phyloP scores from a whole-genome alignment of 2,113 vertebrate genomes.

The Canis aureus region DNA sequence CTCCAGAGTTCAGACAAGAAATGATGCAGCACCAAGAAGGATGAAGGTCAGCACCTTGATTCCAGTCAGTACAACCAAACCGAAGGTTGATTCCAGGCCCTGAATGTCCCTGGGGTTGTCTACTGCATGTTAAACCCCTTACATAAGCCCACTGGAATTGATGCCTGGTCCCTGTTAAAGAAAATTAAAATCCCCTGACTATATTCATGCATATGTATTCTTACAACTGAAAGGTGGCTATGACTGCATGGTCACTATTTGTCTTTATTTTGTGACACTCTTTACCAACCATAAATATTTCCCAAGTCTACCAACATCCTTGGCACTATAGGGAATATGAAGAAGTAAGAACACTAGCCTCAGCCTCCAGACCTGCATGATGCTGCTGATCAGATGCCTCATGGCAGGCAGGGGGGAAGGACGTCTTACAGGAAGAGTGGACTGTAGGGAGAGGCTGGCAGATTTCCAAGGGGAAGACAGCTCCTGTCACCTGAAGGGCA shows the following conservation, averaged over 20 bases:
- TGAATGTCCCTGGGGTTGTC: not conserved
- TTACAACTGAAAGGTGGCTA: not conserved
- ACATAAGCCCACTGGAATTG: not conserved
- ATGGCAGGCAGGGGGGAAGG: not conserved
- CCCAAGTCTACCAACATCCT: not conserved
- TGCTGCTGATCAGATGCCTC: not conserved
- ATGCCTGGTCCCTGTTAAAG: not conserved
- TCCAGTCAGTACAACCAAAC: not conserved
- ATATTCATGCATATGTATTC: not conserved
- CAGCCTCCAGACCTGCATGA: not conserved
- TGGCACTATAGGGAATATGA: not conserved
- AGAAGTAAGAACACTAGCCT: not conserved
- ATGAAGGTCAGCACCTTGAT: not conserved
- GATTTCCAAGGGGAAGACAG: not conserved
- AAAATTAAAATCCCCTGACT: not conserved
- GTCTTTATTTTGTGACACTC: not conserved
- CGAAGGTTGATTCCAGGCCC: not conserved
- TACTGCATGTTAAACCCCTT: not conserved
- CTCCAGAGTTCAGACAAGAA: not conserved
- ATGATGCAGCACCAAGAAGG: not conserved
- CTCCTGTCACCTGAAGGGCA: not conserved
- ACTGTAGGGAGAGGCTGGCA: accelerated
- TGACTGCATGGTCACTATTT: not conserved
- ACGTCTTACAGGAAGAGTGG: not conserved
- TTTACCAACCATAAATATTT: not conserved